phyloP scores from a whole-genome alignment of 2,113 vertebrate genomes.

The Albula goreensis region DNA sequence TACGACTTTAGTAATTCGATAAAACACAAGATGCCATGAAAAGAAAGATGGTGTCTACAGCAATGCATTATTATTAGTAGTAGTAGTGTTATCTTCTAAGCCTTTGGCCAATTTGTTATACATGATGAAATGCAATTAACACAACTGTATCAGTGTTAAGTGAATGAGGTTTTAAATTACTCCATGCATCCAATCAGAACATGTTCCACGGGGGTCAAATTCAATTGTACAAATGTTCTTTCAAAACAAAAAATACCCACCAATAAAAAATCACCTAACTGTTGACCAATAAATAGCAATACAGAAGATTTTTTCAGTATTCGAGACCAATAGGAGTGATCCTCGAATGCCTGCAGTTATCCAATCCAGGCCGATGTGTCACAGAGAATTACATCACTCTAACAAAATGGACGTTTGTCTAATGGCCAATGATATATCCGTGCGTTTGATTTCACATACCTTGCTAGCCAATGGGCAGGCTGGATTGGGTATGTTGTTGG shows the following conservation, averaged over 20 bases:
- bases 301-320: background rate
- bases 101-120: no score
- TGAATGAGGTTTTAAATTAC: background rate
- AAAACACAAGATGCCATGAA: background rate
- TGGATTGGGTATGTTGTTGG: slow-evolving; percentile 63
- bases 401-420: background rate
- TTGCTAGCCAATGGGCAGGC: slow-evolving; percentile 38
- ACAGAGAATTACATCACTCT: slow-evolving; percentile 36
- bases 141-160: background rate
- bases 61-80: background rate
- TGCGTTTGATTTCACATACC: slow-evolving; percentile 32
- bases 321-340: slow-evolving; percentile 36
- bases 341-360: accelerated
- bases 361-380: slow-evolving; percentile 35
- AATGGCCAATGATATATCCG: slow-evolving; percentile 53
- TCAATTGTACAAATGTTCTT: background rate
- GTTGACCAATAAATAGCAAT: slow-evolving; percentile 29
- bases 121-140: no score
- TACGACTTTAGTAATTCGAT: background rate
- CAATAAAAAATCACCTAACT: slow-evolving; percentile 12
- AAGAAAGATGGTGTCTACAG: background rate
- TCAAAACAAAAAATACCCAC: slow-evolving; percentile 16
- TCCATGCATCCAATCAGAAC: background rate
- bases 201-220: background rate
- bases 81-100: no score